A percentile compares a stretch with the other conserved stretches of the same genome.
These are phyloP conservation scores for Brachyistius frenatus DNA, from an alignment of 2,113 vertebrate species.

Conservation along the genomic window DNA sequence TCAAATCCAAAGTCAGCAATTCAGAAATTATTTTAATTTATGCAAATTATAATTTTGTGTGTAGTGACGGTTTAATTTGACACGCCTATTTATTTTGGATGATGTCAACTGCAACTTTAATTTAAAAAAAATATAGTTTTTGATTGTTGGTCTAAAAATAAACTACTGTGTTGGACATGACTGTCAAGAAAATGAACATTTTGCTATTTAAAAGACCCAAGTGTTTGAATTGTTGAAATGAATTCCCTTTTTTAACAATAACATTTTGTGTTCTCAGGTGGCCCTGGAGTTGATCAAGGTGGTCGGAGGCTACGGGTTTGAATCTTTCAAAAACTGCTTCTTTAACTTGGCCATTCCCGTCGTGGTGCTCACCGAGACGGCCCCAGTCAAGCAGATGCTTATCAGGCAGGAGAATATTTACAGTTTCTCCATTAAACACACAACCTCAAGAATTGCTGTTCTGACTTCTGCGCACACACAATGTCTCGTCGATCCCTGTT, in stretches of 20 bases:
- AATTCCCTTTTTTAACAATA: background rate
- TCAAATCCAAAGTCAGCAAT: background rate
- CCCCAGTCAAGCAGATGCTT: constrained; percentile 90
- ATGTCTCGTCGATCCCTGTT: background rate
- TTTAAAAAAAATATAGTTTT: no score
- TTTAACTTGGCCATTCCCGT: constrained; percentile 98
- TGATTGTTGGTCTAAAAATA: background rate
- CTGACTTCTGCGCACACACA: background rate
- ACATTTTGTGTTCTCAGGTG: constrained; percentile 84
- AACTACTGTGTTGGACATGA: background rate
- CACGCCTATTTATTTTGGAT: no score
- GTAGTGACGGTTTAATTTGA: no score
- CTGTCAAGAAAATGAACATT: no score
- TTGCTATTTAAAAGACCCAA: no score
- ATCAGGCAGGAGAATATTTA: constrained; percentile 87
- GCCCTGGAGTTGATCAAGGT: constrained; percentile 95
- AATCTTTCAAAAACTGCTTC: constrained; percentile 97
- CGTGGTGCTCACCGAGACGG: constrained; percentile 93
- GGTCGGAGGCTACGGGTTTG: constrained; percentile 88
- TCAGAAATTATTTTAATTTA: no score
- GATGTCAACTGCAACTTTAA: no score
- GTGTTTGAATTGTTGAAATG: background rate
- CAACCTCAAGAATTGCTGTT: background rate
- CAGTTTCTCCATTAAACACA: background rate
- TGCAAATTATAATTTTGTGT: no score